phyloP scores from a whole-genome alignment of 2,113 vertebrate genomes.

The Sprattus sprattus region DNA sequence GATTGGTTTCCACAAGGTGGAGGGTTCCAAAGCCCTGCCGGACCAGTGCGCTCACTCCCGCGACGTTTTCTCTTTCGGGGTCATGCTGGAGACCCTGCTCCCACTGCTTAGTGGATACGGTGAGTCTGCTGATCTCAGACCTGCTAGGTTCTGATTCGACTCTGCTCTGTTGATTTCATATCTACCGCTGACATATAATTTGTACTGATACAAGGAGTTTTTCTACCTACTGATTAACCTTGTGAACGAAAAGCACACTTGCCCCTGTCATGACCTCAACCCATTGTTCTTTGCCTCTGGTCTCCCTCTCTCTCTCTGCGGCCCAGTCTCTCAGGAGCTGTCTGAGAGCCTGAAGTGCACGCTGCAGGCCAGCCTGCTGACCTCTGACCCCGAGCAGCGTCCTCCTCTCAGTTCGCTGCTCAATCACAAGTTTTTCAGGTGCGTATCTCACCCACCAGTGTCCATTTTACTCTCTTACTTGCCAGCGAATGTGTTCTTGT shows the following conservation, averaged over 20 bases:
- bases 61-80: conserved; percentile 88
- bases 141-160: too few species aligned
- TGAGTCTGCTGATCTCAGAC: conserved; percentile 64
- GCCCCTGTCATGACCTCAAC: too few species aligned
- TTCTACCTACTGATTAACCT: too few species aligned
- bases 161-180: too few species aligned
- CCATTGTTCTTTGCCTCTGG: not conserved
- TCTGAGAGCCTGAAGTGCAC: conserved; percentile 78
- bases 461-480: not conserved
- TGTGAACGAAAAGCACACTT: too few species aligned
- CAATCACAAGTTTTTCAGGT: conserved; percentile 93
- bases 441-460: conserved; percentile 36
- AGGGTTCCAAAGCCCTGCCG: conserved; percentile 81
- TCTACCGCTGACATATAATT: too few species aligned
- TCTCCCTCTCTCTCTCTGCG: not conserved
- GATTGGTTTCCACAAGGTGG: conserved; percentile 66
- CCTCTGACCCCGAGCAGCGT: conserved; percentile 76
- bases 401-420: conserved; percentile 79
- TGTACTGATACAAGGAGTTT: too few species aligned
- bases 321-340: conserved; percentile 65
- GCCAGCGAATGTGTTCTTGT: not conserved
- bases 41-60: conserved; percentile 80
- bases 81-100: conserved; percentile 81
- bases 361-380: conserved; percentile 77
- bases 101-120: conserved; percentile 77